Percentiles rank a stretch among this genome's conserved stretches.
phyloP scores from a whole-genome alignment of 2,113 vertebrate species.

The Hippopotamus amphibius region DNA sequence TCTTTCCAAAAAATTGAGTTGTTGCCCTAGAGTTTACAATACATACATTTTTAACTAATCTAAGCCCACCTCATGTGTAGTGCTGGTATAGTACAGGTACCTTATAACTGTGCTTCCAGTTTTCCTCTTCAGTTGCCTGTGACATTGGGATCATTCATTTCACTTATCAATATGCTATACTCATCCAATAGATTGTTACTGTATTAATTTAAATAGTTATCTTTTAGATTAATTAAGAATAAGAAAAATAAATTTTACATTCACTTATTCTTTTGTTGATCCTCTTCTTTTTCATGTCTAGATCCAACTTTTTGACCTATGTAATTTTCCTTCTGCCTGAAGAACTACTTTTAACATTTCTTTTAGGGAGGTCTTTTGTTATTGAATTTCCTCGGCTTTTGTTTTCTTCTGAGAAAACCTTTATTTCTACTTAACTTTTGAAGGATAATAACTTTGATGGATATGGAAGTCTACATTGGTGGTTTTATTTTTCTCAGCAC shows the following conservation, averaged over 20 bases:
- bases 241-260: neutral
- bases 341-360: conserved; percentile 2
- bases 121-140: neutral
- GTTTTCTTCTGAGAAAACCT: neutral
- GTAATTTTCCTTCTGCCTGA: neutral
- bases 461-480: neutral
- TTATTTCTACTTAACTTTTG: neutral
- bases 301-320: neutral
- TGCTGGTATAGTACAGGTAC: neutral
- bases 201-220: neutral
- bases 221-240: neutral
- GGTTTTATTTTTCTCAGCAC: neutral
- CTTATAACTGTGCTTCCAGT: neutral
- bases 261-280: neutral
- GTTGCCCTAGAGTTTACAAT: neutral
- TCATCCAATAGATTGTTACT: neutral
- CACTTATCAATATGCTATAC: neutral
- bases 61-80: neutral
- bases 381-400: neutral
- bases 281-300: neutral
- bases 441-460: neutral
- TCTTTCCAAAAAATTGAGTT: neutral
- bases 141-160: neutral
- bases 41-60: neutral
- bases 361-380: neutral